These are phyloP conservation scores for Aleiodes testaceus DNA, from an alignment of 2,888 invertebrate genomes.

Conservation along the genomic window DNA sequence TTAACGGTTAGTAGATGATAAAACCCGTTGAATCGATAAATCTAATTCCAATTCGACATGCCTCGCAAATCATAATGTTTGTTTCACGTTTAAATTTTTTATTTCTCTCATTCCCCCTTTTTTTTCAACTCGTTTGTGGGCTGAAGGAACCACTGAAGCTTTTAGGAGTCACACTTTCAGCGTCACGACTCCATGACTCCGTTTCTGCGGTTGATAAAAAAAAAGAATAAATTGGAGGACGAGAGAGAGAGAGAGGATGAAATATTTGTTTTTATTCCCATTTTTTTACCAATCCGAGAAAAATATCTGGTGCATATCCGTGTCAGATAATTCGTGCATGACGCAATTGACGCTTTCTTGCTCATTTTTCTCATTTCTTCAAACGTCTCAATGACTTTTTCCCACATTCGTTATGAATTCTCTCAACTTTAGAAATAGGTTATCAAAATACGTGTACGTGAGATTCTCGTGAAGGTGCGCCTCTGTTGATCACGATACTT, in stretches of 20 bases:
- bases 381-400: slow-evolving; percentile 11
- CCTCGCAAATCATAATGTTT: slow-evolving; percentile 41
- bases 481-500: slow-evolving; percentile 13
- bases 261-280: too few relatives aligned
- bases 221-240: too few relatives aligned
- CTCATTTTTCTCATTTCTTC: slow-evolving; percentile 3
- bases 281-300: neutral
- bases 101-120: neutral
- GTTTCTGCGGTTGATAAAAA: neutral
- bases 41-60: slow-evolving; percentile 34
- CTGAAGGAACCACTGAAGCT: too few relatives aligned
- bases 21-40: slow-evolving; percentile 38
- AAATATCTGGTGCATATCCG: slow-evolving; percentile 43
- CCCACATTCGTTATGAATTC: slow-evolving; percentile 35
- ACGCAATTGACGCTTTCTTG: slow-evolving; percentile 33
- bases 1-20: slow-evolving; percentile 20
- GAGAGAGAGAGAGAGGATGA: too few relatives aligned
- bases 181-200: slow-evolving; percentile 30
- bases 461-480: slow-evolving; percentile 32
- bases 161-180: neutral
- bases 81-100: slow-evolving; percentile 3
- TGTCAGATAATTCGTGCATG: slow-evolving; percentile 44
- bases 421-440: neutral
- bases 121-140: too few relatives aligned
- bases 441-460: slow-evolving; percentile 20